A percentile compares a stretch with the other conserved stretches of the same genome.
Evolutionary conservation across 2,113 vertebrate genomes (phyloP).

Genomic region (Ceyx cyanopectus): DNA sequence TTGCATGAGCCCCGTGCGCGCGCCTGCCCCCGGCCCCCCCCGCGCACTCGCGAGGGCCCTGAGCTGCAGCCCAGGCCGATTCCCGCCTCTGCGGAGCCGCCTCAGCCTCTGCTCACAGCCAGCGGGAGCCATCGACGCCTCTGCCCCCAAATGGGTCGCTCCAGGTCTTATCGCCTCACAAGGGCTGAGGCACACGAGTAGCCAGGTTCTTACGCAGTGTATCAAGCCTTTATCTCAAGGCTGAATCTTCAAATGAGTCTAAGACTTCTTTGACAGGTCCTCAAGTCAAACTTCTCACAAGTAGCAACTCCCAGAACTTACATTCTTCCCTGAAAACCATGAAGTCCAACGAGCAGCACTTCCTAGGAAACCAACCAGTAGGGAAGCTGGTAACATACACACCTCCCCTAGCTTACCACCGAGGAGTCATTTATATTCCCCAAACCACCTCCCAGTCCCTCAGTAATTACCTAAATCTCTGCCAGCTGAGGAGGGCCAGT

Average conservation of each 20-base stretch:
- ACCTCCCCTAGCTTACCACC: not conserved
- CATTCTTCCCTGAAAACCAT: not conserved
- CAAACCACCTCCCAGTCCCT: not conserved
- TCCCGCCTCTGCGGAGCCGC: no score
- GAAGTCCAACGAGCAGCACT: not conserved
- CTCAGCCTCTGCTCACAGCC: no score
- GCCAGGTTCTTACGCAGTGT: no score
- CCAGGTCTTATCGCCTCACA: no score
- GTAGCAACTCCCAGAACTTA: not conserved
- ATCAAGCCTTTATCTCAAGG: not conserved
- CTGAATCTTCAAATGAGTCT: accelerated
- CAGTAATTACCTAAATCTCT: not conserved
- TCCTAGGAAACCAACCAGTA: not conserved
- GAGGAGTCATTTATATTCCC: accelerated
- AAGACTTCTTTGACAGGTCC: not conserved
- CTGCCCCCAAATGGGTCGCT: no score
- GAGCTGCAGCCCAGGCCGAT: no score
- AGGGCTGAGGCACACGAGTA: no score
- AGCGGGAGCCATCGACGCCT: no score
- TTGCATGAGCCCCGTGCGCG: no score
- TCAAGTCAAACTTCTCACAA: not conserved
- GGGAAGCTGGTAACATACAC: accelerated
- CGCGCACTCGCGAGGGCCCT: no score
- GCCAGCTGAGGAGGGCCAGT: not conserved
- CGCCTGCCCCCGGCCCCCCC: no score